Evolutionary conservation across 2,797 vertebrate species (phyloP).

Genomic region (Typhlichthys eigenmanni): DNA sequence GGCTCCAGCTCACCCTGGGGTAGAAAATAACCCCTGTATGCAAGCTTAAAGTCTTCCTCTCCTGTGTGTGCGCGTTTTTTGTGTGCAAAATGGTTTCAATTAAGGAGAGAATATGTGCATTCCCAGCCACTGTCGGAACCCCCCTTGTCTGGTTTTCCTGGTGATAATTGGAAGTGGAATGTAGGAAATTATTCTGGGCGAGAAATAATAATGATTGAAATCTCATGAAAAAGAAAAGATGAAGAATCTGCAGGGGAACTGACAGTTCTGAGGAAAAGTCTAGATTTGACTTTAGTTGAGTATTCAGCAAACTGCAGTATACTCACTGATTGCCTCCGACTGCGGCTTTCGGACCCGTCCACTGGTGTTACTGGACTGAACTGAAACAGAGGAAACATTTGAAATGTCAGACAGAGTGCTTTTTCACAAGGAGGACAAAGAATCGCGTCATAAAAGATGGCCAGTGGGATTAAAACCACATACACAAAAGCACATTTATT

Average conservation of each 20-base stretch:
- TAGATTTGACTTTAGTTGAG: slow-evolving; percentile 45
- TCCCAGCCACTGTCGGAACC: slow-evolving; percentile 42
- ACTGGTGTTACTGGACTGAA: slow-evolving; percentile 80
- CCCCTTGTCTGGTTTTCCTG: slow-evolving; percentile 30
- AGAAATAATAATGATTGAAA: slow-evolving; percentile 44
- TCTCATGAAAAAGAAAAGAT: slow-evolving; percentile 30
- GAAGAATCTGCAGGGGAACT: slow-evolving; percentile 14
- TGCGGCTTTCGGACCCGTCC: slow-evolving; percentile 68
- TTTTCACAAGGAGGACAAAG: slow-evolving; percentile 43
- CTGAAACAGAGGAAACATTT: slow-evolving; percentile 70
- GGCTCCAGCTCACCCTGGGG: slow-evolving; percentile 26
- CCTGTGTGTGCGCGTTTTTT: slow-evolving; percentile 29
- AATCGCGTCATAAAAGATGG: slow-evolving; percentile 52
- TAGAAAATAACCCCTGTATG: slow-evolving; percentile 44
- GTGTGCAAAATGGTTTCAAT: slow-evolving; percentile 62
- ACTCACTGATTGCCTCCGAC: slow-evolving; percentile 79
- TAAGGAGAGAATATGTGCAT: slow-evolving; percentile 49
- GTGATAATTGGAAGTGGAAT: slow-evolving; percentile 43
- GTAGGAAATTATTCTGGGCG: slow-evolving; percentile 53
- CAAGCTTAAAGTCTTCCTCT: slow-evolving; percentile 34
- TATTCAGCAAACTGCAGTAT: slow-evolving; percentile 45
- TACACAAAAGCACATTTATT: slow-evolving; percentile 38
- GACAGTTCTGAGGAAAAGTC: slow-evolving; percentile 6
- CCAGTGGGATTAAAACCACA: slow-evolving; percentile 41
- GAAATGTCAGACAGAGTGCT: slow-evolving; percentile 17